A percentile compares a stretch with the other conserved stretches of the same genome.
These are phyloP conservation scores for Nipponacmea schrenckii DNA, from an alignment of 2,888 invertebrate species.

Conservation along the genomic window DNA sequence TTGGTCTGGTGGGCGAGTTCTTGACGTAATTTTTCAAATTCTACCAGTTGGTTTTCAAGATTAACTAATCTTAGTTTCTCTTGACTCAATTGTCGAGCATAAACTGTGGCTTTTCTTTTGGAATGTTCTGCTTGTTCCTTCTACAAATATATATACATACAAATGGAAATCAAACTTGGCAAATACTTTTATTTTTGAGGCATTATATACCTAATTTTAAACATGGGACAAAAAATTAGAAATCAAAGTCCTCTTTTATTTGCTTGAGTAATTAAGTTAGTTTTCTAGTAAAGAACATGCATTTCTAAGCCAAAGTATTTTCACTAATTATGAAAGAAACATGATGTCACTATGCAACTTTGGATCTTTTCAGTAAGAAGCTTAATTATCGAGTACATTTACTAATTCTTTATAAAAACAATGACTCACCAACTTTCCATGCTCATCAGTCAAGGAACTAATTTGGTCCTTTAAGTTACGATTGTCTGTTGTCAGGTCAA, in stretches of 20 bases:
- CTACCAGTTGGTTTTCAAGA: constrained; percentile 39
- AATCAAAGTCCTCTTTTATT: no score
- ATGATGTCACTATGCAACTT: no score
- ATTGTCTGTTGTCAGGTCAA: constrained; percentile 55
- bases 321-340: no score
- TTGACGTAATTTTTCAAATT: constrained; percentile 40
- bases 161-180: background rate
- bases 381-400: no score
- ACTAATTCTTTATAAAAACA: background rate
- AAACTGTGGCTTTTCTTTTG: constrained; percentile 41
- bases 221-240: no score
- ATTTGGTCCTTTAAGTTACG: constrained; percentile 54
- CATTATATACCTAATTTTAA: no score
- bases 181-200: no score
- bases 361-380: no score
- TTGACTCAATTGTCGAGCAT: constrained; percentile 46
- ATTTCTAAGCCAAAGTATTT: no score
- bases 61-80: constrained; percentile 44
- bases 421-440: constrained; percentile 51
- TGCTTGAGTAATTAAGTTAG: no score
- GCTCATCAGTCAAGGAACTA: constrained; percentile 49
- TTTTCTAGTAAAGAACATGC: no score
- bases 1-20: constrained; percentile 51
- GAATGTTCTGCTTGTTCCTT: constrained; percentile 48
- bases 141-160: constrained; percentile 27